These are phyloP conservation scores for Malthinus flaveolus DNA, from an alignment of 2,888 invertebrate species.

Conservation along the genomic window DNA sequence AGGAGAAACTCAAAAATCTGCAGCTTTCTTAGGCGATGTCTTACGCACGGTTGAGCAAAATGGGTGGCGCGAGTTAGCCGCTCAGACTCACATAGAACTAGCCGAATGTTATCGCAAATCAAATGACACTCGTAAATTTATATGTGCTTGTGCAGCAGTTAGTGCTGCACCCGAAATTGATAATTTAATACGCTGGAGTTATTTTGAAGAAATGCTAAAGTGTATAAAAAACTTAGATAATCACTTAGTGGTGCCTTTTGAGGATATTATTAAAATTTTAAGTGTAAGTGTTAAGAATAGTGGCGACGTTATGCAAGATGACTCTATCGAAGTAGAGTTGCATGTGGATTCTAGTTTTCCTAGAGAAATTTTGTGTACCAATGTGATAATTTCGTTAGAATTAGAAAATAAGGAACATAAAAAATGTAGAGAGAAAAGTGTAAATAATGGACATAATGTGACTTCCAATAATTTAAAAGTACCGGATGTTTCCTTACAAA, in stretches of 20 bases:
- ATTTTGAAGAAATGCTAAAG: constrained; percentile 83
- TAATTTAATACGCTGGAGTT: constrained; percentile 61
- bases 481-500: constrained; percentile 62
- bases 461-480: constrained; percentile 63
- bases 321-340: constrained; percentile 59
- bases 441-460: constrained; percentile 57
- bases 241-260: constrained; percentile 51
- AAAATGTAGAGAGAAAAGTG: constrained; percentile 40
- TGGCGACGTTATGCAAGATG: constrained; percentile 60
- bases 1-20: constrained; percentile 85
- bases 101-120: constrained; percentile 83
- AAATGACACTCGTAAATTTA: constrained; percentile 72
- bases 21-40: constrained; percentile 85
- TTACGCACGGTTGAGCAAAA: constrained; percentile 85
- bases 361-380: constrained; percentile 66
- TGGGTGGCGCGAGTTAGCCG: constrained; percentile 82
- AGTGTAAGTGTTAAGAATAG: constrained; percentile 47
- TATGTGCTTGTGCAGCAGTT: constrained; percentile 68
- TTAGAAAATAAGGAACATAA: constrained; percentile 41
- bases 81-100: constrained; percentile 80
- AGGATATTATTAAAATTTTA: constrained; percentile 57
- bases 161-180: constrained; percentile 77
- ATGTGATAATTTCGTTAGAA: constrained; percentile 62
- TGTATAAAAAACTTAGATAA: constrained; percentile 45
- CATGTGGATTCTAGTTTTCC: constrained; percentile 64